Conservation (phyloP, 2,797 vertebrate genomes). For the Squalus acanthias region DNA sequence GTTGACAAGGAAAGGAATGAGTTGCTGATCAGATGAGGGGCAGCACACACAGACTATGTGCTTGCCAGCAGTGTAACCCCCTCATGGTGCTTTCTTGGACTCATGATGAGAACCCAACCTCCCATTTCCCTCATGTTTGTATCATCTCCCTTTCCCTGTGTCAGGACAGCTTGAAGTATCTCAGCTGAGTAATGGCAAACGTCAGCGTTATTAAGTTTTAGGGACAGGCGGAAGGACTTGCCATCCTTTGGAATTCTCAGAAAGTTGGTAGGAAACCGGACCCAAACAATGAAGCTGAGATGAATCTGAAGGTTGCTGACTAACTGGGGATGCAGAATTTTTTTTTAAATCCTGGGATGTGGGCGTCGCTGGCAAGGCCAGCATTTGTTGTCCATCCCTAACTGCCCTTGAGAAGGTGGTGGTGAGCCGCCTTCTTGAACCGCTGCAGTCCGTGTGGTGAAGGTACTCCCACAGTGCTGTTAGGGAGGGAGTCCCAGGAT, state of each 20-base stretch:
- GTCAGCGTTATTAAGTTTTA: not conserved
- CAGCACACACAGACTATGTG: not conserved
- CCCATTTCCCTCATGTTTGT: not conserved
- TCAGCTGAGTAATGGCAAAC: not conserved
- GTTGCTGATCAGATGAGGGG: not conserved
- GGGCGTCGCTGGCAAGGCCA: too few relatives aligned
- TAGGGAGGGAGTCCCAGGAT: too few relatives aligned
- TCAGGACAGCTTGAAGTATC: not conserved
- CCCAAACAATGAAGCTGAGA: not conserved
- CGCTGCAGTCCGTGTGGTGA: too few relatives aligned
- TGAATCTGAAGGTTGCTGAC: not conserved
- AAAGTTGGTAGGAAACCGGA: not conserved
- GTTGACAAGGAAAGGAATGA: not conserved
- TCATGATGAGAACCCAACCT: not conserved
- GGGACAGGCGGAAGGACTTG: not conserved
- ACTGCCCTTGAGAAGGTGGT: too few relatives aligned
- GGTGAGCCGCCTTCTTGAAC: too few relatives aligned
- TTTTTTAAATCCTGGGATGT: not conserved
- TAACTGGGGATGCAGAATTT: not conserved
- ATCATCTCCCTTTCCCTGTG: too few relatives aligned
- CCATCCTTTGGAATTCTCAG: not conserved
- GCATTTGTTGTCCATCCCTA: too few relatives aligned
- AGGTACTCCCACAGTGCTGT: too few relatives aligned
- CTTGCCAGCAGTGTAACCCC: not conserved
- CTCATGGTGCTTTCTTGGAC: not conserved